Base-by-base conservation (phyloP, 2,797 vertebrate genomes). In the Sebastes minor region DNA sequence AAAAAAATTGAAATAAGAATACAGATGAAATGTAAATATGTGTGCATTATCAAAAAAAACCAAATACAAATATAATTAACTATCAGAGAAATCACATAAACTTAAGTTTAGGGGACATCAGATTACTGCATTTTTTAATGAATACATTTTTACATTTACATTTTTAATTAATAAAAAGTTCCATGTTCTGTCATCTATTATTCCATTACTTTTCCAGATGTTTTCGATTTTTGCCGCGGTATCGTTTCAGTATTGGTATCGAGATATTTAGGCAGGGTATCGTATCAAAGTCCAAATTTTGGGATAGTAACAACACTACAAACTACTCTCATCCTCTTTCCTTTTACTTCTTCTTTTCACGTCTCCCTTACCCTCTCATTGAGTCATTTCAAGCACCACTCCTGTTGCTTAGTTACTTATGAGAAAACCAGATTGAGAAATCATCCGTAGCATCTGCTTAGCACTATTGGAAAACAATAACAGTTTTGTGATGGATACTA, bases 401-500 rank as follows among this genome's bases (percentile, higher is more conserved):
- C 35, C 22, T 65, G 61, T 78, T 77, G 65, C 46, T 71, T 52
- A 16, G 62, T 52, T 73, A 30, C 76, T 73, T 46, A 18, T 27
- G 49, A 76, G 59, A 13, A 49, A 71, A 70, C 10, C 35, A 63
- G 28, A 68, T 8, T 57, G n/a, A 67, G 14, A 35, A 61, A 76
- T 68, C n/a, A 81, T 62, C 27, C 35, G 5, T 6, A 70, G 64
- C 22, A 28, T 60, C 35, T 57, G 52, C 52, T 60, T 9, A 55
- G 27, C 66, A 25, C 35, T 5, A 30, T 2, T 53, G 8, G 10
- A 60, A 61, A 71, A 61, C 33, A 73, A 53, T n/a, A 23, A 49
- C 6, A 30, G 10, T 20, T 71, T 12, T 4, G 20, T n/a, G 3
- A 56, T 46, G 14, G 23, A 64, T 57, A 42, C 66, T 1, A 49